Evolutionary conservation across 1,140 invertebrate species (phyloP), one percentile per base, ranked within the genome.

Genomic region (Battus philenor): DNA sequence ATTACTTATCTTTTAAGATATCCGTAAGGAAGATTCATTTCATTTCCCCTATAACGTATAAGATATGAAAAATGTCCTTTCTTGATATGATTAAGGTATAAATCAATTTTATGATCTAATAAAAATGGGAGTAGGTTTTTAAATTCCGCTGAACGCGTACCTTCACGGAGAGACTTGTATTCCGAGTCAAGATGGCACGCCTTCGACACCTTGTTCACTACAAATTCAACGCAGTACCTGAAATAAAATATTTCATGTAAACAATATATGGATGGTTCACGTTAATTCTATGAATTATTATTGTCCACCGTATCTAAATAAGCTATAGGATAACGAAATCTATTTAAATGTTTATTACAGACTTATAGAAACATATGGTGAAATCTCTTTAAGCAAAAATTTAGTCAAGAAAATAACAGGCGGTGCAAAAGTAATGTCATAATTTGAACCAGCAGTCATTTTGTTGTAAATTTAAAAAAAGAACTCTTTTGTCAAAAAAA

Each of bases 191-290:
- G 90, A 66, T 92, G 91, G 67, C 93, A 95, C 1, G 92, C 91
- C 58, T 94, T 94, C 2, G 93, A 91, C 2, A 92, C 90, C 77
- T 94, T 95, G 26, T 91, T 87, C 8, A 95, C 90, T 76, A 94
- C 91, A 60, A 94, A 95, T 59, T 93, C 90, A 2, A 94, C 91
- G 68, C 93, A 95, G 71, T 95, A 95, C 67, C 94, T 95, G 90
- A 13, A 91, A 90, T 26, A 20, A 41, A 38, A 11, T 2, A 2
- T 2, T 15, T 4, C 4, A 39, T 26, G 11, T n/a, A n/a, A 39
- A 10, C 30, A 7, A 12, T 32, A 12, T 6, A 13, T n/a, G n/a
- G n/a, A n/a, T n/a, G n/a, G n/a, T n/a, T n/a, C n/a, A n/a, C n/a
- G n/a, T n/a, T n/a, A n/a, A n/a, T n/a, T n/a, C n/a, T n/a, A n/a